Percentiles rank a stretch among this genome's conserved stretches.
phyloP scores from a whole-genome alignment of 53 echinoderm and acorn worm species.

The Hippasteria phrygiana region DNA sequence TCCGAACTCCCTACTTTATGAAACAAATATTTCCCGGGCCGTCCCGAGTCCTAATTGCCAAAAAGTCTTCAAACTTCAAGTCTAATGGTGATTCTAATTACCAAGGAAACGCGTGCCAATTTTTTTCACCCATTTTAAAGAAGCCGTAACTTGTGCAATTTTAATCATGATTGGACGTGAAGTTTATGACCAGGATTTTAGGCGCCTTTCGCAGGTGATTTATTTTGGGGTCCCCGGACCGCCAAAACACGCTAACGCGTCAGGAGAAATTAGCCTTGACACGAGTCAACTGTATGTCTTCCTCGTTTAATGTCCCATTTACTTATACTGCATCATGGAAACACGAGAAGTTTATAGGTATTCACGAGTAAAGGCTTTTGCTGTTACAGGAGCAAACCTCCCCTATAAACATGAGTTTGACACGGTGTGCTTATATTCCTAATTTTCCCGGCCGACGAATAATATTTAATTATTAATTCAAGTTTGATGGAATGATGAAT shows the following conservation, averaged over 20 bases:
- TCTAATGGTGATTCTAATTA: not conserved
- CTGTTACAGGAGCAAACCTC: too few relatives aligned
- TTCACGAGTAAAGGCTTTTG: too few relatives aligned
- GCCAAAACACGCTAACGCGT: slow-evolving; percentile 22
- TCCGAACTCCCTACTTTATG: slow-evolving; percentile 3
- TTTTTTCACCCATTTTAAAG: not conserved
- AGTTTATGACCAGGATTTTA: slow-evolving; percentile 3
- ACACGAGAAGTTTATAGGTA: not conserved
- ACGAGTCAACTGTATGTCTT: not conserved
- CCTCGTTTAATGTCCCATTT: not conserved
- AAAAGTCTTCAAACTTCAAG: not conserved
- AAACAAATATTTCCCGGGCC: not conserved
- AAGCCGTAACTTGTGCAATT: not conserved
- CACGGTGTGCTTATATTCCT: too few relatives aligned
- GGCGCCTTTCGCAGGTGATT: slow-evolving; percentile 18
- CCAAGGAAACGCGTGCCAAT: not conserved
- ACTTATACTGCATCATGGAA: not conserved
- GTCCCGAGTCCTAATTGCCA: not conserved
- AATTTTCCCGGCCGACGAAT: too few relatives aligned
- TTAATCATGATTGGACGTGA: slow-evolving; percentile 18
- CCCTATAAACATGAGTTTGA: too few relatives aligned
- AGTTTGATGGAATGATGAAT: too few relatives aligned
- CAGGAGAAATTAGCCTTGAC: slow-evolving; percentile 21
- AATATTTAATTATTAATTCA: too few relatives aligned
- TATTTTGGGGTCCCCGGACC: not conserved